These are phyloP conservation scores for Nothoprocta perdicaria DNA, from an alignment of 2,113 vertebrate species.

Conservation along the genomic window DNA sequence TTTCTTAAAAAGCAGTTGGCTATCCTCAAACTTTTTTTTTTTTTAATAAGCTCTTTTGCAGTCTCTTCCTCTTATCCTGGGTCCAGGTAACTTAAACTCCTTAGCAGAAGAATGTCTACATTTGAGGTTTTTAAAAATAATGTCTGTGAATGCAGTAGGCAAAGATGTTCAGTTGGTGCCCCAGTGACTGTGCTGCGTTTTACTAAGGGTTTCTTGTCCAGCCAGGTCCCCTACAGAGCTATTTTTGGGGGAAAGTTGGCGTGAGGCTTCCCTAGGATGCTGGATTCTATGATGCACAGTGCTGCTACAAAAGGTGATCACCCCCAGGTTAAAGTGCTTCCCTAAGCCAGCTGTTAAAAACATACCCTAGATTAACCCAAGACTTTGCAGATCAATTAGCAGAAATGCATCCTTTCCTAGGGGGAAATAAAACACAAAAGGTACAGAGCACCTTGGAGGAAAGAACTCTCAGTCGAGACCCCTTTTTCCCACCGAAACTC, in stretches of 20 bases:
- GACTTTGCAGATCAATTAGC: neutral
- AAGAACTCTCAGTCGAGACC: conserved; percentile 2
- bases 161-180: neutral
- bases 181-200: neutral
- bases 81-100: neutral
- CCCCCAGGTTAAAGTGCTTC: neutral
- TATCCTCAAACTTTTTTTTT: rapidly evolving
- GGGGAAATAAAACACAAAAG: no score
- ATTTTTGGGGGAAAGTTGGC: neutral
- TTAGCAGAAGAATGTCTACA: neutral
- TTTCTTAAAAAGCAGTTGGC: neutral
- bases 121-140: neutral
- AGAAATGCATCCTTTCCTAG: neutral
- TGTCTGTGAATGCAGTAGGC: neutral
- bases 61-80: neutral
- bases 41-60: neutral
- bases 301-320: neutral
- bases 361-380: neutral
- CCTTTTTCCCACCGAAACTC: neutral
- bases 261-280: neutral
- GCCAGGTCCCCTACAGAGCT: neutral
- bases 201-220: neutral
- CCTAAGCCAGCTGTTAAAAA: neutral
- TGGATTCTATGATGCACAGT: neutral
- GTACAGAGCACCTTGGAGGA: neutral